These are phyloP conservation scores for Leptopilina syphax DNA, from an alignment of 2,888 invertebrate genomes.

Conservation along the genomic window DNA sequence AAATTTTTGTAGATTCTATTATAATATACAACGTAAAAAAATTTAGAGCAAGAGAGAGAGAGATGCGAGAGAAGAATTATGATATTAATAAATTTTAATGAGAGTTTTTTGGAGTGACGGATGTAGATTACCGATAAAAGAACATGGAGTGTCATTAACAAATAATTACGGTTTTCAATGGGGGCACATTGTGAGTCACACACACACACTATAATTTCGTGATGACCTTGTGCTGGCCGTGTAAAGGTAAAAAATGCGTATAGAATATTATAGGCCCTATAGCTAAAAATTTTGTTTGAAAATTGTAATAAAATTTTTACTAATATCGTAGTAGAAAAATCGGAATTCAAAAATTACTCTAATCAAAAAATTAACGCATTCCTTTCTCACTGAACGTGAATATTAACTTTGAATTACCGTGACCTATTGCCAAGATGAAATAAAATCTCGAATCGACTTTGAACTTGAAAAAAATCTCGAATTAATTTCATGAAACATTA, in stretches of 20 bases:
- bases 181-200: constrained; percentile 40
- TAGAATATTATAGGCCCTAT: too few species aligned
- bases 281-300: too few species aligned
- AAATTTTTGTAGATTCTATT: too few species aligned
- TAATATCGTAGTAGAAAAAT: too few species aligned
- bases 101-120: constrained; percentile 9
- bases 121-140: background rate
- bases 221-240: constrained; percentile 53
- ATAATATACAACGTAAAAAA: too few species aligned
- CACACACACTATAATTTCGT: constrained; percentile 44
- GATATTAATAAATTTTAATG: background rate
- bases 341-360: too few species aligned
- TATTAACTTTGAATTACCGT: constrained; percentile 52
- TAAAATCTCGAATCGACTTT: background rate
- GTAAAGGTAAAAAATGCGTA: constrained; percentile 47
- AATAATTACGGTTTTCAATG: constrained; percentile 14
- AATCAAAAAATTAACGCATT: too few species aligned
- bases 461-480: constrained; percentile 34
- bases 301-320: too few species aligned
- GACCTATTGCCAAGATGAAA: constrained; percentile 50
- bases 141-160: constrained; percentile 11
- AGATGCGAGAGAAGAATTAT: background rate
- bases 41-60: too few species aligned
- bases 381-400: too few species aligned
- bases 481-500: constrained; percentile 44